phyloP scores from a whole-genome alignment of 2,888 invertebrate genomes.

The Agrochola litura region DNA sequence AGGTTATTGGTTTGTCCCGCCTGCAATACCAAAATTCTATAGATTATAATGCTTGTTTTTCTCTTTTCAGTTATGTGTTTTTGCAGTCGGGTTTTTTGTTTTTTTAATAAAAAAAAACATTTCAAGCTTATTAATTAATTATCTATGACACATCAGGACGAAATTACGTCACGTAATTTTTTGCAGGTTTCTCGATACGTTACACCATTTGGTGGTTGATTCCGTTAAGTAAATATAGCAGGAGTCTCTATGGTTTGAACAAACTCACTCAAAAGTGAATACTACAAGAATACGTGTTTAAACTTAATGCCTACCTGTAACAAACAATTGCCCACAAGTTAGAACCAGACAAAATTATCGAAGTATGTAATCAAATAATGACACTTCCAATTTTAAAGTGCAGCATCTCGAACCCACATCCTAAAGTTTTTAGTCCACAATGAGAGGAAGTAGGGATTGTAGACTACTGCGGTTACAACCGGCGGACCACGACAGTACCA shows the following conservation, averaged over 20 bases:
- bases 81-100: too few relatives aligned
- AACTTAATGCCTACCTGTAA: not conserved
- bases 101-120: too few relatives aligned
- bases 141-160: not conserved
- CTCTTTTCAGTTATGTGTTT: too few relatives aligned
- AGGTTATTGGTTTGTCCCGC: too few relatives aligned
- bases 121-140: too few relatives aligned
- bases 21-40: too few relatives aligned
- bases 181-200: not conserved
- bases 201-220: not conserved
- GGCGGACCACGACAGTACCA: constrained; percentile 57
- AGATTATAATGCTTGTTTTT: too few relatives aligned
- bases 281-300: not conserved
- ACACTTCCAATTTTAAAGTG: constrained; percentile 51
- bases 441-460: constrained; percentile 76
- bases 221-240: not conserved
- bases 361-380: constrained; percentile 9
- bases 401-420: constrained; percentile 76
- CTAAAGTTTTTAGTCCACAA: constrained; percentile 73
- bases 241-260: too few relatives aligned
- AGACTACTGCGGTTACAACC: constrained; percentile 72
- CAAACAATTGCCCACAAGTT: not conserved
- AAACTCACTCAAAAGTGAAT: not conserved
- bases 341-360: constrained; percentile 11
- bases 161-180: not conserved